Conservation (phyloP, 2,113 vertebrate species). For the Phocoena sinus region DNA sequence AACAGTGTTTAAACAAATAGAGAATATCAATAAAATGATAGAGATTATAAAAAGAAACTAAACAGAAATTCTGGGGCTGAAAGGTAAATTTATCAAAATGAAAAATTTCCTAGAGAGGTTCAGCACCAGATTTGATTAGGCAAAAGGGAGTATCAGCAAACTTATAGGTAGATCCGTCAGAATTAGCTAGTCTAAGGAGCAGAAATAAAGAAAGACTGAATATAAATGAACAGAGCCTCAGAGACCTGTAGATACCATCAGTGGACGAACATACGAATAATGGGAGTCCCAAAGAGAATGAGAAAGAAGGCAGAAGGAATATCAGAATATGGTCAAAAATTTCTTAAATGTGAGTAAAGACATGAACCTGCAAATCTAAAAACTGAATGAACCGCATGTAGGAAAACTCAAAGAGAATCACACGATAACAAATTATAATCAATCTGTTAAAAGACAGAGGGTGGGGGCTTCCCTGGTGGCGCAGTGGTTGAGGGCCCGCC, state of each 20-base stretch:
- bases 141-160: background rate
- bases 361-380: background rate
- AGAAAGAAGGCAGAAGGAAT: background rate
- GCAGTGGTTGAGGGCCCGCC: no score
- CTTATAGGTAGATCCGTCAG: background rate
- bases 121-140: background rate
- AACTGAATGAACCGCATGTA: background rate
- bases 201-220: background rate
- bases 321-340: background rate
- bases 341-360: background rate
- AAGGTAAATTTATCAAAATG: background rate
- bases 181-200: background rate
- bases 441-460: background rate
- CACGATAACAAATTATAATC: background rate
- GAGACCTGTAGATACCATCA: background rate
- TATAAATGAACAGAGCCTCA: background rate
- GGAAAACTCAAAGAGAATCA: background rate
- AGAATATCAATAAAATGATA: background rate
- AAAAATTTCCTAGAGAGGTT: background rate
- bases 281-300: background rate
- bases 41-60: background rate
- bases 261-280: background rate
- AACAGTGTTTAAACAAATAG: background rate
- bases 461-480: no score
- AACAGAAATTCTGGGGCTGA: background rate